Percentiles rank a stretch among this genome's conserved stretches.
Evolutionary conservation across 2,888 invertebrate species (phyloP).

Genomic region (Temnothorax rugatulus): DNA sequence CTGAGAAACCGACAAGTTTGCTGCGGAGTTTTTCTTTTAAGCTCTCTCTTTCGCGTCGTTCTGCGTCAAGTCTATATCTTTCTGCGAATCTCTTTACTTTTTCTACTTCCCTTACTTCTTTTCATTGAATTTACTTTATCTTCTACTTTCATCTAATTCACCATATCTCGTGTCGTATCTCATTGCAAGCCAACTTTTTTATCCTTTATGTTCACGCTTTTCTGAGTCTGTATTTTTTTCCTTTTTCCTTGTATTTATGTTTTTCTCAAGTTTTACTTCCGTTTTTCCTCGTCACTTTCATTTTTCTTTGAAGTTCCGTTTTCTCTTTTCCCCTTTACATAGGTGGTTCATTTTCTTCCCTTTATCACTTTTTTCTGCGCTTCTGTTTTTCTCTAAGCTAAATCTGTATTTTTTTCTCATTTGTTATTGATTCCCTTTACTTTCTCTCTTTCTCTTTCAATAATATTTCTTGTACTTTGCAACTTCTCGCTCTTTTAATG

Average conservation of each 20-base stretch:
- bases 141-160: background rate
- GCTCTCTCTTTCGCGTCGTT: background rate
- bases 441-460: background rate
- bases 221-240: background rate
- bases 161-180: slow-evolving; percentile 11
- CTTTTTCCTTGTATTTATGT: background rate
- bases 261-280: background rate
- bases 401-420: background rate
- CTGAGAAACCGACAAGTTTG: background rate
- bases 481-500: background rate
- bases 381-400: background rate
- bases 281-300: background rate
- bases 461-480: slow-evolving; percentile 21
- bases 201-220: background rate
- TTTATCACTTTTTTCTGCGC: background rate
- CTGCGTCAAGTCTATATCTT: slow-evolving; percentile 1
- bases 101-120: background rate
- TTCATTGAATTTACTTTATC: slow-evolving; percentile 15
- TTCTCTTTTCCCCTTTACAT: background rate
- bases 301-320: background rate
- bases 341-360: background rate
- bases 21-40: slow-evolving; percentile 12
- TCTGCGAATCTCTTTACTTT: background rate
- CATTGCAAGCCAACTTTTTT: background rate
- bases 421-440: background rate